Conservation (phyloP, 2,888 invertebrate genomes). For the Diabrotica balteata region DNA sequence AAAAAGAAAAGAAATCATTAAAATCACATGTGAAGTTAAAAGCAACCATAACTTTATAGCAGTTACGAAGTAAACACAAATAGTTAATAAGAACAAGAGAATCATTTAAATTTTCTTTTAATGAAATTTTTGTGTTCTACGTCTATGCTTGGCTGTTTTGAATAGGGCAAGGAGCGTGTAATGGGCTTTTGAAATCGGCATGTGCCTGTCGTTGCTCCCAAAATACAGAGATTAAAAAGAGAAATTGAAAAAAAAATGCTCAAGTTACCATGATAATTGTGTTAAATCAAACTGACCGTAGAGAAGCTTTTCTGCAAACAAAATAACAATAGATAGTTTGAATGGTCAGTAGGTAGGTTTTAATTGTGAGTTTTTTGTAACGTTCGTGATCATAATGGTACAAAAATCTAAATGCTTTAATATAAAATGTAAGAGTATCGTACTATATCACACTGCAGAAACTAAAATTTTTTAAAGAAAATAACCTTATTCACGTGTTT, state of each 20-base stretch:
- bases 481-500: no score
- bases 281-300: slow-evolving; percentile 35
- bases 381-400: background rate
- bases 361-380: slow-evolving; percentile 2
- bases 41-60: background rate
- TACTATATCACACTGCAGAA: no score
- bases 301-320: slow-evolving; percentile 22
- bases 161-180: slow-evolving; percentile 26
- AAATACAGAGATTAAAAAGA: slow-evolving; percentile 33
- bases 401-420: no score
- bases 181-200: slow-evolving; percentile 35
- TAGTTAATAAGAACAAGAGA: no score
- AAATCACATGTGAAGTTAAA: no score
- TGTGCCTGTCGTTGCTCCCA: slow-evolving; percentile 34
- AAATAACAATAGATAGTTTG: slow-evolving; percentile 15
- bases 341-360: slow-evolving; percentile 19
- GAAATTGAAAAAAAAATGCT: slow-evolving; percentile 33
- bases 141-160: slow-evolving; percentile 10
- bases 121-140: background rate
- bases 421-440: no score
- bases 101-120: background rate
- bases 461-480: no score
- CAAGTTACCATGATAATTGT: slow-evolving; percentile 41
- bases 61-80: no score
- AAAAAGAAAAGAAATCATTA: background rate